Evolutionary conservation across 2,113 vertebrate species (phyloP), one percentile per base, ranked within the genome.

Genomic region (Dissostichus mawsoni): DNA sequence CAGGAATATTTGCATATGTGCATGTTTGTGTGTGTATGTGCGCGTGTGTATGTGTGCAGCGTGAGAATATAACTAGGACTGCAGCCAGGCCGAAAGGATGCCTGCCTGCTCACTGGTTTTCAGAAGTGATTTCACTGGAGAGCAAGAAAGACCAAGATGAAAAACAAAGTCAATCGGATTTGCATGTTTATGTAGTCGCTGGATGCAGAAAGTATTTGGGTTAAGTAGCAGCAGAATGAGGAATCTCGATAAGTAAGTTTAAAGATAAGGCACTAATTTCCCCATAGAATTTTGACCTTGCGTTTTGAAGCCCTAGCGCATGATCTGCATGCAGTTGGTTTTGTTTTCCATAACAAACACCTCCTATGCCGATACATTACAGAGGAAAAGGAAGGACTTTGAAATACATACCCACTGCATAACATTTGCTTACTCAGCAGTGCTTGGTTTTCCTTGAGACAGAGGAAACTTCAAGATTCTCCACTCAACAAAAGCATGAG

Each of bases 381-480:
- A 92, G 80, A 92, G 87, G 69, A 80, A 79, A 88, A 55, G 48
- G 80, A 89, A 88, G 73, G 91, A 90, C 89, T 91, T 92, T 94
- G 90, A 95, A 91, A 92, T 76, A 82, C 85, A 85, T 88, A 81
- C 82, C 82, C 71, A 65, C 81, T 91, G 92, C 90, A 90, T 88
- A 68, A 72, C 87, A 91, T 94, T 91, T 93, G 93, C 93, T 93
- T 92, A 94, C 91, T 91, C 90, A 92, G 93, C 94, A 89, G 72
- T 62, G 84, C 85, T 92, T 88, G 79, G 69, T 87, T 91, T 93
- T 90, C 74, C 87, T 89, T 91, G 83, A 86, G 90, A 89, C 78
- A 78, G 84, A 85, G 70, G 78, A 79, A 90, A 85, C 87, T 89
- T 92, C 77, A 85, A 85, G 83, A 91, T 93, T 88, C 86, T 87